phyloP scores from a whole-genome alignment of 2,113 vertebrate genomes.

The Prochilodus magdalenae region DNA sequence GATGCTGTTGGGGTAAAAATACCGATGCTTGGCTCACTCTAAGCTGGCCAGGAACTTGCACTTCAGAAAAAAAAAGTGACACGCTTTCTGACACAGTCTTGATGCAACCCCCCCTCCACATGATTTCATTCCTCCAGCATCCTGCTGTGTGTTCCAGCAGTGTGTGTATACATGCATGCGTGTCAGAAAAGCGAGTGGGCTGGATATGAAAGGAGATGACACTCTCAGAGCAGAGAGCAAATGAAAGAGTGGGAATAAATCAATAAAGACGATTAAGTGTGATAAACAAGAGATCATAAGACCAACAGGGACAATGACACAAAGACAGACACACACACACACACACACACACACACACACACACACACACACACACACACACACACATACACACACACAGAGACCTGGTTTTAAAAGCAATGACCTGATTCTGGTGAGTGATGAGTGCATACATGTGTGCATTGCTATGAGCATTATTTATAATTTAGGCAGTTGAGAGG shows the following conservation, averaged over 20 bases:
- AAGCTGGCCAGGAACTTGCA: slow-evolving; percentile 63
- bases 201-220: slow-evolving; percentile 27
- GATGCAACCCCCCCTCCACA: not conserved
- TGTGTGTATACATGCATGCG: not conserved
- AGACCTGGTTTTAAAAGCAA: slow-evolving; percentile 4
- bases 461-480: not conserved
- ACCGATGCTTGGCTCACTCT: slow-evolving; percentile 61
- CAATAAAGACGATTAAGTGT: slow-evolving; percentile 35
- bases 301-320: slow-evolving; percentile 20
- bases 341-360: not conserved
- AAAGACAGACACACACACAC: not conserved
- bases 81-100: slow-evolving; percentile 61
- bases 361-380: not conserved
- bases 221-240: slow-evolving; percentile 45
- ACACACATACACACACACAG: not conserved
- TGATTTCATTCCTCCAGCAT: not conserved
- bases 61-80: slow-evolving; percentile 63
- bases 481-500: not conserved
- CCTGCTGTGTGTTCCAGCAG: not conserved
- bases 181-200: not conserved
- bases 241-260: slow-evolving; percentile 33
- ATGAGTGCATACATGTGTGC: not conserved
- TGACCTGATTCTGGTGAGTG: not conserved
- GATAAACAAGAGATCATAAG: slow-evolving; percentile 16
- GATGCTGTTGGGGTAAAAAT: slow-evolving; percentile 78